Percentiles rank a stretch among this genome's conserved stretches.
Conservation (phyloP, 2,888 invertebrate genomes). For the Amiota minor region DNA sequence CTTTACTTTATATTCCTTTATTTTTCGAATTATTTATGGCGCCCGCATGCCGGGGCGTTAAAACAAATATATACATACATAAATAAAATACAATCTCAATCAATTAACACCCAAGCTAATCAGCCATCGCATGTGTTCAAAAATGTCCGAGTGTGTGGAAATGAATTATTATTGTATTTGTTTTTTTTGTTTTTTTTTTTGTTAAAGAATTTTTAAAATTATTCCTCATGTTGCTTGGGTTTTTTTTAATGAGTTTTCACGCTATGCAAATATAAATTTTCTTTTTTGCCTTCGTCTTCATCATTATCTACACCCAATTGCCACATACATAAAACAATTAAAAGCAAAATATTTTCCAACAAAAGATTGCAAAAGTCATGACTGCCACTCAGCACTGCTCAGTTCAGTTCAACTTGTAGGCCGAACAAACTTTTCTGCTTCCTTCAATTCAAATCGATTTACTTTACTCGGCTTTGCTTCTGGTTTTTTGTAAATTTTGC, state of each 20-base stretch:
- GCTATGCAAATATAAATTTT: conserved; percentile 1
- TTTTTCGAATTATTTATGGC: conserved; percentile 7
- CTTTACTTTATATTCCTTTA: conserved; percentile 7
- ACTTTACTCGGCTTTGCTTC: background rate
- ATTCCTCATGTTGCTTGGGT: background rate
- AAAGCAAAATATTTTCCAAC: background rate
- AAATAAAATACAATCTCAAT: conserved; percentile 11
- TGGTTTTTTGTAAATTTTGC: background rate
- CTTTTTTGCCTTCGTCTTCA: background rate
- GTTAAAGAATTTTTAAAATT: background rate
- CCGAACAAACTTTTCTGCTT: no score
- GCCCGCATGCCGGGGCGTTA: conserved; percentile 12
- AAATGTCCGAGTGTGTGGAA: background rate
- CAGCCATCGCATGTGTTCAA: background rate
- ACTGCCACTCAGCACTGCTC: no score
- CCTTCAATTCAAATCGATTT: background rate
- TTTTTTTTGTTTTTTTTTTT: conserved; percentile 7
- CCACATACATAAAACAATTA: conserved; percentile 5
- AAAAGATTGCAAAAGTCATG: conserved; percentile 5
- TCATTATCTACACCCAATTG: background rate
- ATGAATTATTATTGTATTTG: background rate
- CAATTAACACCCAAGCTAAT: conserved; percentile 17
- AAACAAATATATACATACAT: conserved; percentile 3
- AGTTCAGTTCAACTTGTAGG: no score
- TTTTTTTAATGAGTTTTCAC: conserved; percentile 13